These are phyloP conservation scores for Setophaga petechia DNA, from an alignment of 2,113 vertebrate genomes.

Conservation along the genomic window DNA sequence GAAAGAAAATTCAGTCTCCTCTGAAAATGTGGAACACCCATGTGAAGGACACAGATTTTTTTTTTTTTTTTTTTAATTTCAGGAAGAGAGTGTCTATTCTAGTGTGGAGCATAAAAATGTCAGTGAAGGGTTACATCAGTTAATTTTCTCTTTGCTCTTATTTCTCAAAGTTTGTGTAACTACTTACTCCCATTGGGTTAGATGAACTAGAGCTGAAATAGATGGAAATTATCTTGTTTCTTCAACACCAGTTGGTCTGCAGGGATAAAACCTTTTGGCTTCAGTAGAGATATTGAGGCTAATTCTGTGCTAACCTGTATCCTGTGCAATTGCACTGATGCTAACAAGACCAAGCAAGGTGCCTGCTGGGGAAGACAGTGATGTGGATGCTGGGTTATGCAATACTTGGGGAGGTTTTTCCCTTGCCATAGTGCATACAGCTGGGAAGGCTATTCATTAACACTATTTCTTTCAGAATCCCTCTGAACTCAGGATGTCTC, in stretches of 20 bases:
- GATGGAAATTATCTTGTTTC: not conserved
- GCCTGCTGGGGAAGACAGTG: not conserved
- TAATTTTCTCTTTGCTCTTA: conserved; percentile 19
- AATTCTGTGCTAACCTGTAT: not conserved
- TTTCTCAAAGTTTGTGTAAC: conserved; percentile 1
- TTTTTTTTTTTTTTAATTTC: not conserved
- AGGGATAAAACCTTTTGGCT: not conserved
- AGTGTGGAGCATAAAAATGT: not conserved
- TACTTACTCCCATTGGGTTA: not conserved
- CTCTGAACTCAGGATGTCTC: conserved; percentile 51
- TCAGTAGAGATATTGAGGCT: not conserved
- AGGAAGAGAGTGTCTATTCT: not conserved
- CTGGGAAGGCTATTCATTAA: conserved; percentile 51
- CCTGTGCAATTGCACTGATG: not conserved
- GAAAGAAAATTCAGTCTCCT: not conserved
- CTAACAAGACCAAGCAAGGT: not conserved
- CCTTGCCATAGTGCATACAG: conserved; percentile 5
- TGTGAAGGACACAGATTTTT: not conserved
- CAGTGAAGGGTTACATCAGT: not conserved
- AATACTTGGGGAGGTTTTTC: conserved; percentile 12
- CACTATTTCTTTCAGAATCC: conserved; percentile 47
- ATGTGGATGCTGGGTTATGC: accelerated
- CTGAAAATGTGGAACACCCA: not conserved
- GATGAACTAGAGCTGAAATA: not conserved
- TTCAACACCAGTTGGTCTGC: not conserved